Evolutionary conservation across 2,113 vertebrate genomes (phyloP).

Genomic region (western clawed frog (Xenopus tropicalis)): UCB_Xtro_10.0 CM004449.2:100093001-100093500

Average conservation of each 20-base stretch:
- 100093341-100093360: slow-evolving; percentile 1
- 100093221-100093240: slow-evolving; percentile 40
- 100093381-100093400: too few relatives aligned
- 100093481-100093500: neutral
- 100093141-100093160: neutral
- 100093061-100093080: too few relatives aligned
- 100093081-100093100: too few relatives aligned
- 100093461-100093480: neutral
- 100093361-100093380: neutral
- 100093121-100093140: too few relatives aligned
- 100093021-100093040: too few relatives aligned
- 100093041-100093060: too few relatives aligned
- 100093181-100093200: slow-evolving; percentile 7
- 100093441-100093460: neutral
- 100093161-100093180: slow-evolving; percentile 9
- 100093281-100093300: slow-evolving; percentile 29
- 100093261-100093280: slow-evolving; percentile 31
- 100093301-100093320: slow-evolving; percentile 25
- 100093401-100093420: too few relatives aligned
- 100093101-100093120: too few relatives aligned
- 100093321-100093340: slow-evolving; percentile 19
- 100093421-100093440: too few relatives aligned
- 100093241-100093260: slow-evolving; percentile 37
- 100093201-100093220: slow-evolving; percentile 27
- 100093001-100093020: too few relatives aligned